Conservation (phyloP, 2,113 vertebrate species). For the Pan troglodytes region NHGRI_mPanTro3-v2.1_pri NC_072410.2:86406501-86407000, state of each 20-base stretch:
- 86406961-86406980: neutral
- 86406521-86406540: neutral
- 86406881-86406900: constrained; percentile 53
- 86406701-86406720: constrained; percentile 56
- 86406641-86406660: neutral
- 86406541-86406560: neutral
- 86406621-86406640: constrained; percentile 42
- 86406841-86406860: constrained; percentile 69
- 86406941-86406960: constrained; percentile 48
- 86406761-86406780: constrained; percentile 72
- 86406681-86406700: constrained; percentile 58
- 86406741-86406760: constrained; percentile 77
- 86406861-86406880: constrained; percentile 58
- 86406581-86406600: neutral
- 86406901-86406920: constrained; percentile 45
- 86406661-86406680: constrained; percentile 61
- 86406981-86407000: constrained; percentile 40
- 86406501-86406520: neutral
- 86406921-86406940: constrained; percentile 40
- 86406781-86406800: constrained; percentile 79
- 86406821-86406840: constrained; percentile 73
- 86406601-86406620: constrained; percentile 46
- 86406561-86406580: neutral
- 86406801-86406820: constrained; percentile 75
- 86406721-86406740: constrained; percentile 61